Evolutionary conservation across 1,140 invertebrate genomes (phyloP), one percentile per base, ranked within the genome.

Genomic region (Apis mellifera): DNA sequence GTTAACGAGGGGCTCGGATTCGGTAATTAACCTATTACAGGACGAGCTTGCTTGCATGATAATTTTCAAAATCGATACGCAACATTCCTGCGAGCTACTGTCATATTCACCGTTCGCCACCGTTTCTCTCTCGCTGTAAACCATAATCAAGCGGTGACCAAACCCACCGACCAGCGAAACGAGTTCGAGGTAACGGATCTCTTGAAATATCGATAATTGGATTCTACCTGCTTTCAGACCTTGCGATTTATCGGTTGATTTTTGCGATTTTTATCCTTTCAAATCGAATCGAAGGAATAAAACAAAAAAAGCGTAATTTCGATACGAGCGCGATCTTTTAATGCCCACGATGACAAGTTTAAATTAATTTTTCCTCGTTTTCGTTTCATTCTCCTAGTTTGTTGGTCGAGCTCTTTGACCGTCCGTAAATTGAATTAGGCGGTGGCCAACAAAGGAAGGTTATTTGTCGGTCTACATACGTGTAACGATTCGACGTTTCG

Each of bases 41-140:
- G 54, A 1, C 15, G 12, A 11, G 57, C 50, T 52, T 76, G 81
- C 76, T 82, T 78, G 81, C 59, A 78, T 82, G 81, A 82, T 82
- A 82, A 82, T 77, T 82, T 78, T 77, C 26, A 78, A 82, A 82
- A 82, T 76, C 80, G 80, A 82, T 82, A 82, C 55, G 50, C 50
- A 75, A 75, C 62, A 75, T 77, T 69, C 50, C 73, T 77, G 66
- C 74, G 42, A 54, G 64, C 62, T 21, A 26, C 55, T 70, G 50
- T 68, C 57, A 55, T 78, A 60, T 82, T 82, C 79, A 54, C 15
- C 19, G 57, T 57, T 70, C 11, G 8, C 12, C n/a, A 12, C n/a
- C 1, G 1, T 2, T 0, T 9, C 48, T 4, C 17, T n/a, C 23
- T 15, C 2, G 32, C 11, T n/a, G 17, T 55, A 70, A 62, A 82